Percentiles rank a stretch among this genome's conserved stretches.
Evolutionary conservation across 2,888 invertebrate genomes (phyloP).

Genomic region (Synanthedon andrenaeformis): DNA sequence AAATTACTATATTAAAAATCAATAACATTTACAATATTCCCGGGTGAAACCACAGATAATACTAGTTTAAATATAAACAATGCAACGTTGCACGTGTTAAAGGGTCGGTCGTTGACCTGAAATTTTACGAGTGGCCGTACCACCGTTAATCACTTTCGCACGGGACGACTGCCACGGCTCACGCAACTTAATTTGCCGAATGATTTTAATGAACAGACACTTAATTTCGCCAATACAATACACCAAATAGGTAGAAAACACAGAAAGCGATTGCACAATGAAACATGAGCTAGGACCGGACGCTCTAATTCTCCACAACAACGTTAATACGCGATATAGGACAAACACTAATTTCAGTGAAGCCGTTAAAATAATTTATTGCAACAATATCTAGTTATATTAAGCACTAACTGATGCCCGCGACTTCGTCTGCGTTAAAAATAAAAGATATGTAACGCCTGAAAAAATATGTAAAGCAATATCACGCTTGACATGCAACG

Average conservation of each 20-base stretch:
- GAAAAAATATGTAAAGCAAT: no score
- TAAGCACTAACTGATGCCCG: no score
- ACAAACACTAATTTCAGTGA: background rate
- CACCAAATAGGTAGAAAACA: background rate
- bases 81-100: slow-evolving; percentile 29
- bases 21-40: no score
- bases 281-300: background rate
- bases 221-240: background rate
- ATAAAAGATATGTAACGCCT: no score
- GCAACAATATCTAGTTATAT: no score
- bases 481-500: no score
- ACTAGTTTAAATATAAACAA: background rate
- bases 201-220: background rate
- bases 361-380: background rate
- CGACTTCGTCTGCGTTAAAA: no score
- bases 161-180: slow-evolving; percentile 22
- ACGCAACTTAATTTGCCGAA: slow-evolving; percentile 18
- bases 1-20: no score
- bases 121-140: slow-evolving; percentile 20
- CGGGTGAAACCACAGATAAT: no score
- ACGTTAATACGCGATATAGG: background rate
- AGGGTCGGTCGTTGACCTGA: slow-evolving; percentile 55
- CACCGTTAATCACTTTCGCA: slow-evolving; percentile 56
- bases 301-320: background rate
- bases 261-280: background rate